These are phyloP conservation scores for Phalanger gymnotis DNA, from an alignment of 2,797 vertebrate genomes.

Conservation along the genomic window DNA sequence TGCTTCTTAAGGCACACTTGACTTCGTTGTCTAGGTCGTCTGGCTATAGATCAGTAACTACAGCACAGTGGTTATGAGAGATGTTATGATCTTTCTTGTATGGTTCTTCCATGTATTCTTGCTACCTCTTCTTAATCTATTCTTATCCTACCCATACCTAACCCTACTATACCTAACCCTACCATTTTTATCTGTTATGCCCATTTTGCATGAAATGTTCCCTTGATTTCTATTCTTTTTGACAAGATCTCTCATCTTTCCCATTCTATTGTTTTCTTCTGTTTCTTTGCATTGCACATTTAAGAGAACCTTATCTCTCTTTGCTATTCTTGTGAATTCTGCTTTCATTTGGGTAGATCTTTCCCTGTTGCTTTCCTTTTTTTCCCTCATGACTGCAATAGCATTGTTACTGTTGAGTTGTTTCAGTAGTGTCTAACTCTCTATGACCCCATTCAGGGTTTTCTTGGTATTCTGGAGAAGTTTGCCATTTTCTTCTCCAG, in stretches of 20 bases:
- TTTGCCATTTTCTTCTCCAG: neutral
- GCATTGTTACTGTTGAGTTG: neutral
- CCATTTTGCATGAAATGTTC: neutral
- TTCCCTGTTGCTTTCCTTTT: neutral
- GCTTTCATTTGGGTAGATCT: neutral
- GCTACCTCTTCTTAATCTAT: neutral
- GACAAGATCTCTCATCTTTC: neutral
- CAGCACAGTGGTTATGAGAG: neutral
- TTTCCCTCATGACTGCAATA: neutral
- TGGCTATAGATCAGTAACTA: neutral
- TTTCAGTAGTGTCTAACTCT: neutral
- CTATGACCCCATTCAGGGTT: no score
- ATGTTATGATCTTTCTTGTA: neutral
- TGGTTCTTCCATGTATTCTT: neutral
- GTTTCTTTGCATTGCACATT: neutral
- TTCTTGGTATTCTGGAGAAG: neutral
- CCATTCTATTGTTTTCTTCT: neutral
- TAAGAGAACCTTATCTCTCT: neutral
- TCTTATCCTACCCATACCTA: no score
- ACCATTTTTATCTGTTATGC: neutral
- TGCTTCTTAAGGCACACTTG: neutral
- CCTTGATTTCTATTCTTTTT: neutral
- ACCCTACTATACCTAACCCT: no score
- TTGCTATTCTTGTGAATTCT: neutral
- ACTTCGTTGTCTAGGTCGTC: neutral